phyloP scores from a whole-genome alignment of 2,797 vertebrate genomes.

The Myiotriccus ornatus region DNA sequence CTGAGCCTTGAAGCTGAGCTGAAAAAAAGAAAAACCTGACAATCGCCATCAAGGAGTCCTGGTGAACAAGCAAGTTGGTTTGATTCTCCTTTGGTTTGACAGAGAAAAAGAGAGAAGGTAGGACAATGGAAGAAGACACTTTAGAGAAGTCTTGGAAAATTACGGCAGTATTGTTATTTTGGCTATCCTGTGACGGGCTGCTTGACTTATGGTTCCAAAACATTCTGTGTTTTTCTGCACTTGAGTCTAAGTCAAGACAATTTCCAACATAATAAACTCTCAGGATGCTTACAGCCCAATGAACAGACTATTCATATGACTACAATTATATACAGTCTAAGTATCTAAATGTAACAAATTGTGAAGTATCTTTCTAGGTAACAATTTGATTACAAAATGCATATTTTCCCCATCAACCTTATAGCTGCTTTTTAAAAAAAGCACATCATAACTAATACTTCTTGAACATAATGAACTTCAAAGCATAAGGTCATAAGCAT shows the following conservation, averaged over 20 bases:
- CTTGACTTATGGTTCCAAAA: neutral
- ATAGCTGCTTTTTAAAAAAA: neutral
- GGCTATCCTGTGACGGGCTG: neutral
- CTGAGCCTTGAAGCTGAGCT: neutral
- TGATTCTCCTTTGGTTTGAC: neutral
- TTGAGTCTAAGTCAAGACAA: neutral
- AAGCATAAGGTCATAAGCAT: neutral
- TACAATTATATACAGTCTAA: neutral
- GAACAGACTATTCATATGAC: neutral
- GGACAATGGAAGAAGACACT: neutral
- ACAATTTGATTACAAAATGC: neutral
- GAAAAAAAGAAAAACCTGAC: neutral
- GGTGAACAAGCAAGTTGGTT: neutral
- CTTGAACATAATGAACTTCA: neutral
- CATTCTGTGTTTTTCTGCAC: neutral
- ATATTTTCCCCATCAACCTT: neutral
- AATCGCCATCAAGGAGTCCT: neutral
- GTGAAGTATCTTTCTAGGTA: neutral
- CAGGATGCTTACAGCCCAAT: neutral
- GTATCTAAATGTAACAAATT: neutral
- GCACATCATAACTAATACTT: neutral
- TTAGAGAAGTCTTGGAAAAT: neutral
- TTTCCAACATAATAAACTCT: neutral
- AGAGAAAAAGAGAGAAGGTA: neutral
- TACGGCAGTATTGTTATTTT: neutral